Base-by-base conservation (phyloP, 2,113 vertebrate species). In the Triplophysa rosa region DNA sequence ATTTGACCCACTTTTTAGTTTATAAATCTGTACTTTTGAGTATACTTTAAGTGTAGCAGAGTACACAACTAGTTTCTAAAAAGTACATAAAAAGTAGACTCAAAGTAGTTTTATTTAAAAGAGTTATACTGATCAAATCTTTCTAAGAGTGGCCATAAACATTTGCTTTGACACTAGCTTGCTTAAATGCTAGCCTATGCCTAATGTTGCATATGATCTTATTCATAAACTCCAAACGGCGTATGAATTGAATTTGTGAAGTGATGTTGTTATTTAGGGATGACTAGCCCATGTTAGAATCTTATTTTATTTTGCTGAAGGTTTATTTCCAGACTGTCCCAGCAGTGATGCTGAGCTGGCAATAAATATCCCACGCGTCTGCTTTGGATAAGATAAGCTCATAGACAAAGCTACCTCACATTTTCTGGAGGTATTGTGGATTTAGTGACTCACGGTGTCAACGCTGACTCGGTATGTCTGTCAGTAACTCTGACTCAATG, bases 281-380 rank as follows among this genome's bases (percentile, higher is more conserved):
- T 74, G 58, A 47, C 21, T 62, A 62, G 9, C 42, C 62, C 40
- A 61, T 21, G 49, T 26, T 33, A 72, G 26, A 71, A 58, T 71
- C 19, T 21, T 40, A 42, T 54, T 58, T 56, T 29, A 12, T 23
- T 13, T 19, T 62, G 56, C 14, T 9, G 40, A 45, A 61, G 3
- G 14, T 73, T 62, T 0, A 45, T 74, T 62, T 45, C 37, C 58
- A 74, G 16, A 62, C 7, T 62, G 40, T 24, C 19, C 16, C 24
- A 33, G 16, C 26, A 19, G 9, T 62, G 58, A 61, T 17, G 9
- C 40, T 62, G 58, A 61, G 58, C 40, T 63, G 71, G 71, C 71
- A 63, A 40, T 63, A 47, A 47, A 74, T 17, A 19, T 47, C 56
- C 16, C 24, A 63, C 23, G 8, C 21, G 24, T 74, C 40, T 74